Evolutionary conservation across 2,113 vertebrate species (phyloP).

Genomic region (Sula dactylatra): DNA sequence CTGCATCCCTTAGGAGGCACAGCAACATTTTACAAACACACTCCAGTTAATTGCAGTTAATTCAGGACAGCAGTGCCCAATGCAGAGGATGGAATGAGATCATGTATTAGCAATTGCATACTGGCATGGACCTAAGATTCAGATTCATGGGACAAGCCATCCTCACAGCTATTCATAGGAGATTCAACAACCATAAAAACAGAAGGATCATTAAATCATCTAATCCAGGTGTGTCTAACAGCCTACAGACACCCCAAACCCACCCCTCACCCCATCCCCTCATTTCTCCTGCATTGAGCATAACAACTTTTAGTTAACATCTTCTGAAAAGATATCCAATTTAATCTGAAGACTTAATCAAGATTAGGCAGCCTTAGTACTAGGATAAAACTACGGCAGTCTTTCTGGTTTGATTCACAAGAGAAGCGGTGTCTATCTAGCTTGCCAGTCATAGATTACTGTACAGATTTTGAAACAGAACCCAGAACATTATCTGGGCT

Average conservation of each 20-base stretch:
- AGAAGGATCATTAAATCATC: background rate
- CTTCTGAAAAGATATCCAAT: background rate
- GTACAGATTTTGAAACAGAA: background rate
- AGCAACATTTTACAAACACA: background rate
- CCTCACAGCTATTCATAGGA: background rate
- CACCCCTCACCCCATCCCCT: rapidly evolving
- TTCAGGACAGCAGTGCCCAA: background rate
- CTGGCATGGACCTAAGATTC: background rate
- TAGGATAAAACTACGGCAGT: background rate
- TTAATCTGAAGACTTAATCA: background rate
- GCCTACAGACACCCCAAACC: background rate
- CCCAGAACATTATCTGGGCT: background rate
- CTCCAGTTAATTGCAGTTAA: background rate
- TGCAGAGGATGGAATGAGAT: background rate
- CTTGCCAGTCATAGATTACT: background rate
- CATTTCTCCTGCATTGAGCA: background rate
- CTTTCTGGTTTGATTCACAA: background rate
- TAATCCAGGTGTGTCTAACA: background rate
- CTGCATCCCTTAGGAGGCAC: background rate
- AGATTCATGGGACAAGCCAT: background rate
- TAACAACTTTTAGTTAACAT: background rate
- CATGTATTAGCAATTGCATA: background rate
- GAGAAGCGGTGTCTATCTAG: background rate
- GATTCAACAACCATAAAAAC: background rate
- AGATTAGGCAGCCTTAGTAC: background rate